Evolutionary conservation across 2,797 vertebrate species (phyloP), one percentile per base, ranked within the genome.

Genomic region (Enteromius argenteus): DNA sequence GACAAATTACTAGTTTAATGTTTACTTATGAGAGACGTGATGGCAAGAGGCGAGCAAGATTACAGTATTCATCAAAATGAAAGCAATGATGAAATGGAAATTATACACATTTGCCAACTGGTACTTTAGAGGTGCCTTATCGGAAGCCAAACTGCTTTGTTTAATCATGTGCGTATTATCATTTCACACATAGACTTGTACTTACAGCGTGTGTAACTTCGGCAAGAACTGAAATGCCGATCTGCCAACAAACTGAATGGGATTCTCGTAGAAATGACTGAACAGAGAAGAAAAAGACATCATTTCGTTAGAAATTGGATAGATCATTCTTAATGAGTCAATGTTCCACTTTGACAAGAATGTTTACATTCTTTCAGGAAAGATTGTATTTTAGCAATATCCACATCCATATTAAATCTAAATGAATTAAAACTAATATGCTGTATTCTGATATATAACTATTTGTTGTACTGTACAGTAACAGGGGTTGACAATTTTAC

Each of bases 181-280:
- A 62, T 79, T 79, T 79, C 42, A 79, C 67, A 79, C 83, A 30
- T 69, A 46, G 67, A 71, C 15, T 15, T 81, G 90, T 92, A 97
- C 97, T 96, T 92, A 99, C 97, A 99, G 96, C 0, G 97, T 99
- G 93, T 98, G 97, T 84, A 99, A 91, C 91, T 97, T 97, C 19
- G 97, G 97, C 93, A 99, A 91, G 92, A 96, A 95, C 94, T 97
- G 97, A 95, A 98, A 99, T 13, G 97, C 97, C 0, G 97, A 98
- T 87, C 95, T 96, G 87, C 97, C 97, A 89, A 99, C 97, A 91
- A 94, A 97, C 95, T 98, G 97, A 94, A 99, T 98, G 44, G 97
- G 97, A 86, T 99, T 99, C 91, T 97, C 97, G 35, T 97, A 99
- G 87, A 99, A 99, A 88, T 99, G 96, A 91, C 97, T 99, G 93